Evolutionary conservation across 2,888 invertebrate species (phyloP), one percentile per base, ranked within the genome.

Genomic region (Eurytoma californica): DNA sequence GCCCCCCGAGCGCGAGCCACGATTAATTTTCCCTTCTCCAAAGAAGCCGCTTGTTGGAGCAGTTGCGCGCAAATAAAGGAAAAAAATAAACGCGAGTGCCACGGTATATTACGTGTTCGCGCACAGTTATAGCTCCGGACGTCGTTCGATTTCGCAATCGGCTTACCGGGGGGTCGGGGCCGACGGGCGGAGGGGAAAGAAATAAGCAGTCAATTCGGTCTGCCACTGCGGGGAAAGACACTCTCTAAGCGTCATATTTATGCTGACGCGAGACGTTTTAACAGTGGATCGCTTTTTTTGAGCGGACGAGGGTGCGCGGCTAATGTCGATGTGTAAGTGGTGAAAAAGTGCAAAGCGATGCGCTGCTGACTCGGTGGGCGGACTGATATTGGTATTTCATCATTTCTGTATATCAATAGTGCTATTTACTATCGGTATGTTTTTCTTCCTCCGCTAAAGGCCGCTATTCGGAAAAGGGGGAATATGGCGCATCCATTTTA

Each of bases 91-190:
- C 39, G 9, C 39, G 39, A 39, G 69, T 77, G 79, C 79, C 70
- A 67, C 20, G 74, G 16, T 3, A 0, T 75, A 80, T 84, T 84
- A 82, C 82, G 82, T 80, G 53, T 39, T 39, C 39, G 39, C 39
- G n/a, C 74, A 79, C 80, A 80, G 80, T 81, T 83, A 82, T 83
- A 80, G 80, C 58, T 76, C 77, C 72, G 63, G 60, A 70, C 53
- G 65, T 81, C 77, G 51, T 67, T 83, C 83, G 83, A 84, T 82
- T 83, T 72, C 79, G 80, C 83, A 82, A 83, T 84, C 82, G 80
- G 82, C 81, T 83, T 82, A 82, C 81, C 39, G 9, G 39, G 9
- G 39, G 72, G 76, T 79, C 49, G 53, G 47, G 39, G 30, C 13
- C 69, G 16, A 3, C 14, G 28, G 3, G 20, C 20, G n/a, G 39